Evolutionary conservation across 2,888 invertebrate species (phyloP).

Genomic region (Drosophila meridiana): DNA sequence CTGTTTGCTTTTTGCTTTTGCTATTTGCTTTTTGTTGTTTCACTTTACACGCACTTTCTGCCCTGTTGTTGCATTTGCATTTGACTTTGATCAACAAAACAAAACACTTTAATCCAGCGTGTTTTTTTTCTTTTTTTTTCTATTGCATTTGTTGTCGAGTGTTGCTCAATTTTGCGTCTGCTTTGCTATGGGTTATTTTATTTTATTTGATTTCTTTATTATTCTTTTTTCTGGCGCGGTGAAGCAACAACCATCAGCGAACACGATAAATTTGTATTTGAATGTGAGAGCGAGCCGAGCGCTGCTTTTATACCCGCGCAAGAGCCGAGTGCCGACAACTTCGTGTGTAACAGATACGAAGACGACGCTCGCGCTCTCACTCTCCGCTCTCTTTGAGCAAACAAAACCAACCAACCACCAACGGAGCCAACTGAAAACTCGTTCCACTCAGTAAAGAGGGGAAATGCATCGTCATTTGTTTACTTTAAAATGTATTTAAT

Average conservation of each 20-base stretch:
- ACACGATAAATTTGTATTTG: slow-evolving; percentile 55
- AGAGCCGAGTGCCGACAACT: slow-evolving; percentile 44
- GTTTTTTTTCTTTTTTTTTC: slow-evolving; percentile 32
- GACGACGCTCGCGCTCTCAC: slow-evolving; percentile 19
- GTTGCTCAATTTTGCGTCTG: slow-evolving; percentile 34
- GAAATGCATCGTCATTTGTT: slow-evolving; percentile 18
- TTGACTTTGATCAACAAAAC: slow-evolving; percentile 46
- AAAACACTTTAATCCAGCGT: slow-evolving; percentile 79
- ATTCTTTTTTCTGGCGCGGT: slow-evolving; percentile 45
- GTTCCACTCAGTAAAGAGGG: slow-evolving; percentile 37
- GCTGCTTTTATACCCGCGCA: slow-evolving; percentile 77
- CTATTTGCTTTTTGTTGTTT: slow-evolving; percentile 19
- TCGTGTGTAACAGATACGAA: slow-evolving; percentile 31
- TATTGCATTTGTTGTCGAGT: slow-evolving; percentile 45
- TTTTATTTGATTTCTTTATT: slow-evolving; percentile 20
- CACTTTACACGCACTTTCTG: slow-evolving; percentile 54
- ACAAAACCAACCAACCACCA: slow-evolving; percentile 42
- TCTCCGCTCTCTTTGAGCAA: slow-evolving; percentile 21
- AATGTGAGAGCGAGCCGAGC: slow-evolving; percentile 72
- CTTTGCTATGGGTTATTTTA: slow-evolving; percentile 16
- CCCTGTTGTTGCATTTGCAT: slow-evolving; percentile 27
- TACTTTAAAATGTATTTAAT: not conserved
- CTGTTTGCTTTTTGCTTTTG: no score
- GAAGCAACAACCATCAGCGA: slow-evolving; percentile 53
- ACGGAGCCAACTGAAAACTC: slow-evolving; percentile 42